phyloP scores from a whole-genome alignment of 2,113 vertebrate genomes.

The Phrynocephalus versicolor region DNA sequence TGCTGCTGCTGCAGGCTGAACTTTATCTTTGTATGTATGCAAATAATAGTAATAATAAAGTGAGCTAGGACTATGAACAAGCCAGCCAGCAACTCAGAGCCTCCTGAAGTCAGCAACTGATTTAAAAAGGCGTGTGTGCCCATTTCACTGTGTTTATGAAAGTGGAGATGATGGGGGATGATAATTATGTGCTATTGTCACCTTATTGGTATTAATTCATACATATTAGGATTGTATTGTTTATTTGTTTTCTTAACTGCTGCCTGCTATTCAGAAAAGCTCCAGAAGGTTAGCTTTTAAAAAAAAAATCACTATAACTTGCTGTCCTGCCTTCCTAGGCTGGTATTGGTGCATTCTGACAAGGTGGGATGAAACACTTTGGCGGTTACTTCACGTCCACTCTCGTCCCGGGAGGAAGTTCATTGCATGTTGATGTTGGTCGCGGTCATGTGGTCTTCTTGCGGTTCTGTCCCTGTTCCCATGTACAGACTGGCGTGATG shows the following conservation, averaged over 20 bases:
- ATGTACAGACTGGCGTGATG: too few relatives aligned
- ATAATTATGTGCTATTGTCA: neutral
- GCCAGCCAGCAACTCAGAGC: neutral
- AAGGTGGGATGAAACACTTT: too few relatives aligned
- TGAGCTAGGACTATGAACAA: neutral
- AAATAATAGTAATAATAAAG: neutral
- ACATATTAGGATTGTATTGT: neutral
- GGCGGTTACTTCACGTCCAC: too few relatives aligned
- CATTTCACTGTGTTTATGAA: neutral
- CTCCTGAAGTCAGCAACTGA: neutral
- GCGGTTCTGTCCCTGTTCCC: too few relatives aligned
- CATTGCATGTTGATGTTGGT: too few relatives aligned
- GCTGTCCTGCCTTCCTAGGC: too few relatives aligned
- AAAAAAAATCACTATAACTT: too few relatives aligned
- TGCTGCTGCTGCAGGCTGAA: neutral
- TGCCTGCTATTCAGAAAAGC: neutral
- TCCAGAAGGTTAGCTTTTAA: too few relatives aligned
- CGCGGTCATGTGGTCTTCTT: too few relatives aligned
- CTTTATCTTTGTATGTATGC: slow-evolving; percentile 2
- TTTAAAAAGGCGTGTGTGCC: neutral
- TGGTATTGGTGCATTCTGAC: too few relatives aligned
- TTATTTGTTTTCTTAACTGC: neutral
- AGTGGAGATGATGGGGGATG: neutral
- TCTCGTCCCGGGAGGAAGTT: too few relatives aligned
- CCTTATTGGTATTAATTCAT: neutral